Percentiles rank a stretch among this genome's conserved stretches.
phyloP scores from a whole-genome alignment of 2,888 invertebrate genomes.

The Myopa tessellatipennis region DNA sequence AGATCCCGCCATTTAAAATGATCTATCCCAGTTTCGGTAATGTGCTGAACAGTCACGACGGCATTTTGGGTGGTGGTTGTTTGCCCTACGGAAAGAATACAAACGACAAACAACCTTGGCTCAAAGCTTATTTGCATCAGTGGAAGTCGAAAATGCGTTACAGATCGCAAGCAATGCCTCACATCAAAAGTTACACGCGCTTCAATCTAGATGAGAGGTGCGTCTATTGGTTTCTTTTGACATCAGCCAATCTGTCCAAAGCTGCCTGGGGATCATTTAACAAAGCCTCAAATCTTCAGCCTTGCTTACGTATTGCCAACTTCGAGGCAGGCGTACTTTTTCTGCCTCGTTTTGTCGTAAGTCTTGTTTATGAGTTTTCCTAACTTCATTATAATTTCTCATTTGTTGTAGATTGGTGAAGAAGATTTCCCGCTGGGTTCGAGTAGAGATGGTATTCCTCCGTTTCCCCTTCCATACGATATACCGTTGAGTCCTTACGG shows the following conservation, averaged over 20 bases:
- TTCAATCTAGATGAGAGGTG: constrained; percentile 74
- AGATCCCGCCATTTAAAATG: constrained; percentile 72
- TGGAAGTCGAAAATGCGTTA: constrained; percentile 82
- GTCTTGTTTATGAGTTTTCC: constrained; percentile 55
- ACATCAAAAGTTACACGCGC: constrained; percentile 91
- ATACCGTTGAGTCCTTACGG: constrained; percentile 81
- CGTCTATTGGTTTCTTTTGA: constrained; percentile 82
- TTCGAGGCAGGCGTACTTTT: constrained; percentile 94
- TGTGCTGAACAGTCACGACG: constrained; percentile 86
- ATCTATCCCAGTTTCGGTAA: constrained; percentile 86
- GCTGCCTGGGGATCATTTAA: constrained; percentile 92
- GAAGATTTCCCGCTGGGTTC: constrained; percentile 72
- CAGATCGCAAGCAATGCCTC: constrained; percentile 91
- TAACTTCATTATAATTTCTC: constrained; percentile 48
- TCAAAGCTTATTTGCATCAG: constrained; percentile 79
- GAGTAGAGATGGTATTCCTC: constrained; percentile 61
- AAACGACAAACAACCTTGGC: constrained; percentile 87
- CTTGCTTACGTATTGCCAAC: constrained; percentile 78
- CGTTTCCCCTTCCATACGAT: constrained; percentile 82
- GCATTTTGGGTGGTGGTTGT: constrained; percentile 86
- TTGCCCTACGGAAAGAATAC: constrained; percentile 84
- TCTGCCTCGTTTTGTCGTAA: constrained; percentile 84
- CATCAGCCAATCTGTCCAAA: constrained; percentile 96
- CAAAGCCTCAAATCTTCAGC: constrained; percentile 72
- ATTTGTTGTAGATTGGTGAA: constrained; percentile 71